These are phyloP conservation scores for Zaprionus davidi DNA, from an alignment of 1,140 invertebrate species.

Conservation along the genomic window DNA sequence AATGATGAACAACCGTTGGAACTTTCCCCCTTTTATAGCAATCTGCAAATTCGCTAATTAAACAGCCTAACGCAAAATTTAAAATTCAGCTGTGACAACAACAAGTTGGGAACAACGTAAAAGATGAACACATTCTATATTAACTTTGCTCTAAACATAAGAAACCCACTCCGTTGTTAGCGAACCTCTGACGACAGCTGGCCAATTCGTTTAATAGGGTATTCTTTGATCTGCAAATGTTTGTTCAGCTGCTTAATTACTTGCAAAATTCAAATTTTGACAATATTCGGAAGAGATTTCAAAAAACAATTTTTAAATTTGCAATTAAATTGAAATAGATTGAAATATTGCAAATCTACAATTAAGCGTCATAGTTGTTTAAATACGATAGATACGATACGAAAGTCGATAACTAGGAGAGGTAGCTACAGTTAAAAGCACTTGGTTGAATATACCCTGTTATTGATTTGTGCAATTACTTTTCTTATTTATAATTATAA, in stretches of 20 bases:
- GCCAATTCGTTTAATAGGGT: not conserved
- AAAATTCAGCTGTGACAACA: slow-evolving; percentile 14
- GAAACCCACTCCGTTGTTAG: not conserved
- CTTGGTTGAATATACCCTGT: too few species aligned
- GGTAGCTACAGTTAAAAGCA: too few species aligned
- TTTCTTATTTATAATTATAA: not conserved
- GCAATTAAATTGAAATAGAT: not conserved
- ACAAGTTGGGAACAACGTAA: not conserved
- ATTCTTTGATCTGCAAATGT: not conserved
- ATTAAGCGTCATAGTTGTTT: not conserved
- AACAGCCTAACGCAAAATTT: not conserved
- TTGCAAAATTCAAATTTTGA: not conserved
- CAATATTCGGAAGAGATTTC: not conserved
- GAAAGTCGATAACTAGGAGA: not conserved
- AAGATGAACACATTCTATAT: not conserved
- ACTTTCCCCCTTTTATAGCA: slow-evolving; percentile 14
- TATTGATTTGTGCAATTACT: not conserved
- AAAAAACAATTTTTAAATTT: not conserved
- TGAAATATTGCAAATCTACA: not conserved
- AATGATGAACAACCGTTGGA: not conserved
- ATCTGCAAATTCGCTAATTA: not conserved
- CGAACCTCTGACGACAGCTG: not conserved
- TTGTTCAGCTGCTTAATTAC: not conserved
- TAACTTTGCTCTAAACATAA: not conserved
- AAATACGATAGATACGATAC: too few species aligned